Percentiles rank a stretch among this genome's conserved stretches.
Evolutionary conservation across 2,888 invertebrate genomes (phyloP).

Genomic region (Diarsia brunnea): DNA sequence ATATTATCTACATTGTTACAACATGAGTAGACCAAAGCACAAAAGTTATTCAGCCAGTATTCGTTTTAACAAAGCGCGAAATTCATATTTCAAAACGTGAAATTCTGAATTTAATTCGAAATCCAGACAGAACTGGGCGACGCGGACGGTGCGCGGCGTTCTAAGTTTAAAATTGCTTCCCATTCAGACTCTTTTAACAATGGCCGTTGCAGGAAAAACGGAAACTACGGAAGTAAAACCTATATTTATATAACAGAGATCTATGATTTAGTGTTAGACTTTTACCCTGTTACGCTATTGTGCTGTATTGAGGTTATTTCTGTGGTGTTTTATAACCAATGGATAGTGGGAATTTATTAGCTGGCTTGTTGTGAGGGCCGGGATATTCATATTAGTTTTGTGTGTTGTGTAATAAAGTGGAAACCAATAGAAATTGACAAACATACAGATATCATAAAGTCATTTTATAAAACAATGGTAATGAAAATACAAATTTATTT

Average conservation of each 20-base stretch:
- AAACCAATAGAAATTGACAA: too few species aligned
- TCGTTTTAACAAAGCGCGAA: conserved; percentile 38
- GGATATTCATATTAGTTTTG: not conserved
- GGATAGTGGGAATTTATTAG: not conserved
- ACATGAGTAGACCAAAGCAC: conserved; percentile 17
- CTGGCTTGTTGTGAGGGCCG: not conserved
- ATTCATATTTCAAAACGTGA: conserved; percentile 61
- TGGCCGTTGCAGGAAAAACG: conserved; percentile 57
- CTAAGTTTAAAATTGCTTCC: conserved; percentile 80
- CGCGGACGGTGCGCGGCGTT: conserved; percentile 52
- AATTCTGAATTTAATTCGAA: conserved; percentile 62
- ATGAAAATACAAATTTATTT: not conserved
- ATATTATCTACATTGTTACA: conserved; percentile 14
- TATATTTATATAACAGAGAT: conserved; percentile 48
- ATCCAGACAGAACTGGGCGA: conserved; percentile 58
- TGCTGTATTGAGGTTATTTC: conserved; percentile 20
- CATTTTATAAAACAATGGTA: not conserved
- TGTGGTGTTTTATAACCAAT: conserved; percentile 3
- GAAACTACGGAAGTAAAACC: conserved; percentile 62
- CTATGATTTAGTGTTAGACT: conserved; percentile 43
- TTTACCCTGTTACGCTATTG: conserved; percentile 24
- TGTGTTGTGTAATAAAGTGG: too few species aligned
- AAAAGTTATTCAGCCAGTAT: conserved; percentile 46
- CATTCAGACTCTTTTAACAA: conserved; percentile 72
- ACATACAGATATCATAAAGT: not conserved